Percentiles rank a stretch among this genome's conserved stretches.
Conservation (phyloP, 2,888 invertebrate species). For the Pandemis corylana region DNA sequence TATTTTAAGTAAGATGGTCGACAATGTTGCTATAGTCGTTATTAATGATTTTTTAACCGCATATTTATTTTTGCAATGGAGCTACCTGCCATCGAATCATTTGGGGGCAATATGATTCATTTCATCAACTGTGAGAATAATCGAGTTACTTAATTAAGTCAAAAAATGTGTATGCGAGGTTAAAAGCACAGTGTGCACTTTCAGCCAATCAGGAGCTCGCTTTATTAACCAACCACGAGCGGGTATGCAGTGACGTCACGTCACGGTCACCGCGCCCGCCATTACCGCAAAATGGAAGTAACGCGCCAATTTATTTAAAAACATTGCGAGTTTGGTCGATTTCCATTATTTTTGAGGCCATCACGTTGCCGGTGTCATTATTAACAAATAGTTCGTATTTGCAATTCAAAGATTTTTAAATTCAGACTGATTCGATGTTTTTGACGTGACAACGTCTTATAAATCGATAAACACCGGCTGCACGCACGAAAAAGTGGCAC, state of each 20-base stretch:
- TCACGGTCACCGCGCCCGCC: slow-evolving; percentile 22
- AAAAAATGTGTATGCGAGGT: too few species aligned
- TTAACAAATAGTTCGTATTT: neutral
- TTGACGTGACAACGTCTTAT: too few species aligned
- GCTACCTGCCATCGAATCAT: too few species aligned
- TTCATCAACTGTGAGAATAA: neutral
- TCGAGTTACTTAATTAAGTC: neutral
- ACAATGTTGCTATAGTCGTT: too few species aligned
- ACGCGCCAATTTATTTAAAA: slow-evolving; percentile 33
- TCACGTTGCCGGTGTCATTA: neutral
- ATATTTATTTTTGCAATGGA: too few species aligned
- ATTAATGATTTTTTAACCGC: too few species aligned
- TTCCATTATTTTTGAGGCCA: slow-evolving; percentile 31
- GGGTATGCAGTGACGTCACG: slow-evolving; percentile 18
- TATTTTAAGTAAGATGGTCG: too few species aligned
- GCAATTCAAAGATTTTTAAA: neutral
- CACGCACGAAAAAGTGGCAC: too few species aligned
- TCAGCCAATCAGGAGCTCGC: neutral
- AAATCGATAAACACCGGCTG: too few species aligned
- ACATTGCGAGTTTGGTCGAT: slow-evolving; percentile 20
- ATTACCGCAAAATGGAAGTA: slow-evolving; percentile 29
- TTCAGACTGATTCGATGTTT: neutral
- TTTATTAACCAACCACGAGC: slow-evolving; percentile 13
- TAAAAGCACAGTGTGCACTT: neutral
- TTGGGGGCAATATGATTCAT: too few species aligned